Evolutionary conservation across 2,113 vertebrate species (phyloP), one percentile per base, ranked within the genome.

Genomic region (Sarotherodon lohbergeri): DNA sequence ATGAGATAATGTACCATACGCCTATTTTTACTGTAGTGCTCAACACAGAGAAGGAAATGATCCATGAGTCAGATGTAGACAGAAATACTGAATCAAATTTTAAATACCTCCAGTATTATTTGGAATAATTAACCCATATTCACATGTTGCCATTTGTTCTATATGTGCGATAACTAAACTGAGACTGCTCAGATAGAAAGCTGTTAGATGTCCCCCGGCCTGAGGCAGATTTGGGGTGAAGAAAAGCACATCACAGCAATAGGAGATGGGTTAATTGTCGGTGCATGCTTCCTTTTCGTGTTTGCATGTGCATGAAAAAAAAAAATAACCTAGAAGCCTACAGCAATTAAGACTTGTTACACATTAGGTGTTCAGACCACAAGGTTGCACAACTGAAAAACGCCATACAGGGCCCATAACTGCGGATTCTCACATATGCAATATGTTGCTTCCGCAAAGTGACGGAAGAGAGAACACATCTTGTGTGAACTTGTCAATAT

Each of bases 331-430:
- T 81, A 86, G 84, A 85, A 86, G 86, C 73, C 85, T 59, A 83
- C n/a, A 73, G 52, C 78, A 34, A 92, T 93, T 90, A 93, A 34
- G 83, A 66, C 59, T 46, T 86, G 78, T 90, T 86, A 85, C 80
- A 57, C 71, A 81, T 7, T 34, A 81, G 29, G 54, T 89, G 88
- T 86, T 86, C 61, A 84, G 63, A 73, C 80, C 48, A 85, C 61
- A 59, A 27, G 36, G 52, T 12, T 71, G 43, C 76, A 83, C 54
- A 84, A 63, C 46, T 52, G 9, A 71, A 87, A 85, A 83, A 27
- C 4, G 27, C 55, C 27, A 78, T 39, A 79, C 36, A 55, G 55
- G 41, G 63, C 41, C 22, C 22, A 80, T 89, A 41, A 86, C 36
- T 87, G 29, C 71, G 57, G 46, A 79, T 76, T 24, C 6, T 55